Conservation (phyloP, 2,797 vertebrate genomes). For the Lepilemur septentrionalis region DNA sequence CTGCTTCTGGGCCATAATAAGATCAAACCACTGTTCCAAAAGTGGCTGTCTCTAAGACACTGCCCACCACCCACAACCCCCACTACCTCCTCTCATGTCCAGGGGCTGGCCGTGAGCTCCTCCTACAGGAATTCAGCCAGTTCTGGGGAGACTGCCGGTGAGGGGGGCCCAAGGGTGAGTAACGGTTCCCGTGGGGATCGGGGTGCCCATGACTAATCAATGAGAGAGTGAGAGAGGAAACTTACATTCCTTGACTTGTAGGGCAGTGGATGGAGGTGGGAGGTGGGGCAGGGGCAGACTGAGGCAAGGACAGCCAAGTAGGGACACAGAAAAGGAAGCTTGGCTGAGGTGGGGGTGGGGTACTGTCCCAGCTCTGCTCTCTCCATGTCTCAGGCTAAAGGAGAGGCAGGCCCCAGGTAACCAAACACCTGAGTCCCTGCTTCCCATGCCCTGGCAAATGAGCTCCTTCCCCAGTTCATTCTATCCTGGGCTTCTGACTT, state of each 20-base stretch:
- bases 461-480: not conserved
- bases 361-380: not conserved
- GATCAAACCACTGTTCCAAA: constrained; percentile 31
- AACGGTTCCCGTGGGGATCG: constrained; percentile 73
- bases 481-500: not conserved
- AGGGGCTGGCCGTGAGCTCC: not conserved
- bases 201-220: constrained; percentile 81
- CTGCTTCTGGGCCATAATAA: not conserved
- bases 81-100: not conserved
- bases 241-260: constrained; percentile 80
- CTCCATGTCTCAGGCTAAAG: not conserved
- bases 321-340: constrained; percentile 54
- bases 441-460: not conserved
- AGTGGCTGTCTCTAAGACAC: not conserved
- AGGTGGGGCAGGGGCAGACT: constrained; percentile 76
- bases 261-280: constrained; percentile 76
- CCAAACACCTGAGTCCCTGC: not conserved
- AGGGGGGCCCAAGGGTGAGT: constrained; percentile 66
- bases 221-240: constrained; percentile 74
- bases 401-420: constrained; percentile 46
- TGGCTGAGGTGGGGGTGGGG: not conserved
- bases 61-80: not conserved
- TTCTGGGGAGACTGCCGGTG: constrained; percentile 52
- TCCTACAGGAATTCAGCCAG: constrained; percentile 65
- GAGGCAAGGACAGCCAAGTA: constrained; percentile 75